Conservation (phyloP, 1,140 invertebrate genomes). For the Diorhabda elongata region DNA sequence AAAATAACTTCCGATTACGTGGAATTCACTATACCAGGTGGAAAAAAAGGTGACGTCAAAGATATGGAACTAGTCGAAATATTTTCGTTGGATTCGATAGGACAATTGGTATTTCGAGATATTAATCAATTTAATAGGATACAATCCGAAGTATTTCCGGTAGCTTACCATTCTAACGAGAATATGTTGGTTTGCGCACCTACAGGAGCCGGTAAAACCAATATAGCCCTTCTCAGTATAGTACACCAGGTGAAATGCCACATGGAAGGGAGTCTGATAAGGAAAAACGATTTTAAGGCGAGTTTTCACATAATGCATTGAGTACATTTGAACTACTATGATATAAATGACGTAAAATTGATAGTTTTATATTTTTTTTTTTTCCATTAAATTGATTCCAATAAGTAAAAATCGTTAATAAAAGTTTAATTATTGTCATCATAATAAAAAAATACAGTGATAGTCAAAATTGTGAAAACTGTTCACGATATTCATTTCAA, state of each 20-base stretch:
- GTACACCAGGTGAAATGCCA: slow-evolving; percentile 86
- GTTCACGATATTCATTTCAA: too few species aligned
- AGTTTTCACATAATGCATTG: slow-evolving; percentile 8
- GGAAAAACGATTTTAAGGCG: slow-evolving; percentile 92
- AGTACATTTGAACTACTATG: not conserved
- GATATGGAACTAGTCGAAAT: slow-evolving; percentile 63
- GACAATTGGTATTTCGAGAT: slow-evolving; percentile 80
- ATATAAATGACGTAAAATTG: not conserved
- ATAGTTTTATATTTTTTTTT: too few species aligned
- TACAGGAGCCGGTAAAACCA: slow-evolving; percentile 97
- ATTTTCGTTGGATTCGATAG: slow-evolving; percentile 75
- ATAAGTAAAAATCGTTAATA: too few species aligned
- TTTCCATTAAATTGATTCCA: too few species aligned
- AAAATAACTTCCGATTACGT: slow-evolving; percentile 72
- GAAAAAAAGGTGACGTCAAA: slow-evolving; percentile 58
- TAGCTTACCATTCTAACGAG: slow-evolving; percentile 95
- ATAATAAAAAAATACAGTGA: too few species aligned
- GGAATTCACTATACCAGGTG: slow-evolving; percentile 83
- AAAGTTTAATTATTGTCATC: too few species aligned
- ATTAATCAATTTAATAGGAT: slow-evolving; percentile 88
- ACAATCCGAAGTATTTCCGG: slow-evolving; percentile 86
- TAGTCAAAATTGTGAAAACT: too few species aligned
- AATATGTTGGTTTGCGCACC: slow-evolving; percentile 96
- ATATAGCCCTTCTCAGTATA: slow-evolving; percentile 92
- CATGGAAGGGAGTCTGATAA: slow-evolving; percentile 72